Evolutionary conservation across 2,113 vertebrate species (phyloP).

Genomic region (Pithys albifrons): DNA sequence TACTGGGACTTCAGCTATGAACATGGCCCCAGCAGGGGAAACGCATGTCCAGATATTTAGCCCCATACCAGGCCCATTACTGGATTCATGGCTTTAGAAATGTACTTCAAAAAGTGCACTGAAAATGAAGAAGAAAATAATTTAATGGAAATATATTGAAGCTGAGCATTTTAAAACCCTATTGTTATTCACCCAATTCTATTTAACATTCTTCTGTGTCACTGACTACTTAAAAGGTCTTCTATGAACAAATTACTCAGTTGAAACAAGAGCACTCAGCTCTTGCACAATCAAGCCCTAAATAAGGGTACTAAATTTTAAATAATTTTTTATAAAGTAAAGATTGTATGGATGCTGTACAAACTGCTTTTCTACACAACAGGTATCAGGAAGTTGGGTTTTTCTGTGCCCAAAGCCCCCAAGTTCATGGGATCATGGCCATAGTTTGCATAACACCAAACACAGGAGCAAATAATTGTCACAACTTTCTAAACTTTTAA

Average conservation of each 20-base stretch:
- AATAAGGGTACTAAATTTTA: not conserved
- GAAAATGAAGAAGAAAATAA: constrained; percentile 30
- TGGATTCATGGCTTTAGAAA: not conserved
- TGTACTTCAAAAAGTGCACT: not conserved
- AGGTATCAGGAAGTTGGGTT: not conserved
- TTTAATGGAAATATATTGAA: constrained; percentile 27
- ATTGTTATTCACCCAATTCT: constrained; percentile 48
- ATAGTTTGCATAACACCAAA: not conserved
- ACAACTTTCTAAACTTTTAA: not conserved
- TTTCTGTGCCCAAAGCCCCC: not conserved
- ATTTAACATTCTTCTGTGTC: constrained; percentile 39
- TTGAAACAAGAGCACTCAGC: constrained; percentile 23
- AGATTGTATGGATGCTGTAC: not conserved
- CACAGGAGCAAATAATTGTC: not conserved
- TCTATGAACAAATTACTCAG: constrained; percentile 31
- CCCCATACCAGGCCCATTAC: not conserved
- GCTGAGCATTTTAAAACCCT: constrained; percentile 8
- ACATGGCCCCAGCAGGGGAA: not conserved
- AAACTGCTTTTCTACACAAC: not conserved
- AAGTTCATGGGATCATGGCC: not conserved
- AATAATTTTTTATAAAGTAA: not conserved
- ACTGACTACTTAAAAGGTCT: constrained; percentile 48
- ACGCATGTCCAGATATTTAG: not conserved
- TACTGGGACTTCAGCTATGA: not conserved
- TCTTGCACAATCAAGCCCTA: constrained; percentile 18